A percentile compares a stretch with the other conserved stretches of the same genome.
These are phyloP conservation scores for Psilanteris sp. DNA, from an alignment of 1,140 invertebrate species.

Conservation along the genomic window DNA sequence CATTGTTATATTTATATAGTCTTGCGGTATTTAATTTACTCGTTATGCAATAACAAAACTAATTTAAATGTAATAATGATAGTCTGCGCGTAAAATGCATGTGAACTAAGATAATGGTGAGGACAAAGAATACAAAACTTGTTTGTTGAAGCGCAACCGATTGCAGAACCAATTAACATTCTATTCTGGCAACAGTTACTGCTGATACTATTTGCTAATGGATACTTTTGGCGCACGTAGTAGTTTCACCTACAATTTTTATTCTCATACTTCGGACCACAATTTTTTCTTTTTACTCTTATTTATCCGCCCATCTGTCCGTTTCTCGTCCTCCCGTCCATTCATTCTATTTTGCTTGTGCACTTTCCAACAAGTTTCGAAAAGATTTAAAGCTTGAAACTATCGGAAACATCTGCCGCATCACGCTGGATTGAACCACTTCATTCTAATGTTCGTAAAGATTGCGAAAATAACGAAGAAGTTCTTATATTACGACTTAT, in stretches of 20 bases:
- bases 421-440: conserved; percentile 38
- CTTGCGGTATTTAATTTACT: no score
- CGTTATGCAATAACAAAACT: no score
- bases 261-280: conserved; percentile 33
- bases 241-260: conserved; percentile 59
- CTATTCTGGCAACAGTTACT: conserved; percentile 61
- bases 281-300: conserved; percentile 49
- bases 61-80: no score
- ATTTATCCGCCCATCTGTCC: conserved; percentile 47
- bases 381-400: conserved; percentile 65
- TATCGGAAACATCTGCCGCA: conserved; percentile 67
- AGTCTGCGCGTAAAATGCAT: no score
- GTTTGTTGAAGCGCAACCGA: conserved; percentile 40
- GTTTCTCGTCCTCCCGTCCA: conserved; percentile 5
- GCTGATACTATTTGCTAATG: conserved; percentile 56
- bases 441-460: conserved; percentile 35
- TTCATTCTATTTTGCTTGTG: not conserved
- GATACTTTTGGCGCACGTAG: conserved; percentile 61
- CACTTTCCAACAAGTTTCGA: conserved; percentile 21
- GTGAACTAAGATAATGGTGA: conserved; percentile 17
- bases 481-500: conserved; percentile 14
- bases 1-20: no score
- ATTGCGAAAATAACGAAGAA: conserved; percentile 40
- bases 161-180: conserved; percentile 65
- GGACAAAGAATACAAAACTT: conserved; percentile 40